Evolutionary conservation across 2,888 invertebrate species (phyloP), one percentile per base, ranked within the genome.

Genomic region (Noctua comes): DNA sequence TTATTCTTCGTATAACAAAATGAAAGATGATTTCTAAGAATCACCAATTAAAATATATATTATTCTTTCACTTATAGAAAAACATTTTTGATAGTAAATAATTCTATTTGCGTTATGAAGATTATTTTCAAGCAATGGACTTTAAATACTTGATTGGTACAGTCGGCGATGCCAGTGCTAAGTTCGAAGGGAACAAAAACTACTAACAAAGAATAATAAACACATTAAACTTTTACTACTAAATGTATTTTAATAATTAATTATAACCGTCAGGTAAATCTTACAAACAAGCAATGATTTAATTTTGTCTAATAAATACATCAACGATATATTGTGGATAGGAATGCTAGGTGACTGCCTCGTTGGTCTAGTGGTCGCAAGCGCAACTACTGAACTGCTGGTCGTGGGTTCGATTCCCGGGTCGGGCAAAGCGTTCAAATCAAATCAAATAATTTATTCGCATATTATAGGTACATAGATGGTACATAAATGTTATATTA

Each of bases 101-200:
- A 27, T 8, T 13, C 7, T 40, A 51, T 48, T 64, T 40, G 31
- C 31, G 27, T 31, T 51, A 78, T 77, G 59, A 54, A 43, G 2
- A 54, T 24, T 54, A 31, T 62, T 54, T 68, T 46, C 8, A 10
- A 62, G 11, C 24, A 36, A n/a, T 69, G 11, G 4, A 13, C 36
- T 46, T 65, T 79, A 79, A 54, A 36, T 79, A 79, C 64, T 43
- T 31, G 7, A 6, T n/a, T 10, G 40, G 77, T 77, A 78, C 78
- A 77, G 78, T 68, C 62, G 48, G 3, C 59, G 40, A 68, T 27
- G 27, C 16, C 16, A 2, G 27, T 27, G 59, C 18, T 18, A 27
- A 59, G 27, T 27, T 59, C 2, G 6, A 59, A 57, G 1, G 13
- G 27, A 18, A 59, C 27, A 27, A 16, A 59, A 27, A 59, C 2